A percentile compares a stretch with the other conserved stretches of the same genome.
phyloP scores from a whole-genome alignment of 2,888 invertebrate genomes.

The Lepeophtheirus nordmannii region DNA sequence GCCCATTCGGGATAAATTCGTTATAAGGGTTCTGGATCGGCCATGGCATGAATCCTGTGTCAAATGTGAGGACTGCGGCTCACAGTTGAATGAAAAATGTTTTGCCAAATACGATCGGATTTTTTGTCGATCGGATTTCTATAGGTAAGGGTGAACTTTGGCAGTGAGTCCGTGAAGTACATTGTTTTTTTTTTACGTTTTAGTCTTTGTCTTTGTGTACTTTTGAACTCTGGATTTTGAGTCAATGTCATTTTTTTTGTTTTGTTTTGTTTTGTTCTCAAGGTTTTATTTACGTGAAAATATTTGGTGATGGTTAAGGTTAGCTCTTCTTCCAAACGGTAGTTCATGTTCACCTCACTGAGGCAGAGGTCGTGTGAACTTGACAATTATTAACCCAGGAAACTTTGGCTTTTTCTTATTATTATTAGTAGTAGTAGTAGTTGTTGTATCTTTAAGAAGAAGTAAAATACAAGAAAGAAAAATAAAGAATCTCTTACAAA shows the following conservation, averaged over 20 bases:
- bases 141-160: slow-evolving; percentile 53
- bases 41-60: slow-evolving; percentile 97
- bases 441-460: not conserved
- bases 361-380: not conserved
- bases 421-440: not conserved
- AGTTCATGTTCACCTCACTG: too few species aligned
- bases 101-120: slow-evolving; percentile 92
- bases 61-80: slow-evolving; percentile 87
- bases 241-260: too few species aligned
- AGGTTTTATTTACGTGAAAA: too few species aligned
- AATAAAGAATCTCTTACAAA: not conserved
- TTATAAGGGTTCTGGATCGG: slow-evolving; percentile 89
- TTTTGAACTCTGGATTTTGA: too few species aligned
- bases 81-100: slow-evolving; percentile 68
- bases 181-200: too few species aligned
- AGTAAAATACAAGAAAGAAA: too few species aligned
- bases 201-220: too few species aligned
- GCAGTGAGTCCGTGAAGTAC: too few species aligned
- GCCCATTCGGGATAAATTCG: slow-evolving; percentile 96
- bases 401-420: not conserved
- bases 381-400: slow-evolving; percentile 2
- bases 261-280: too few species aligned
- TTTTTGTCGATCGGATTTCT: slow-evolving; percentile 93
- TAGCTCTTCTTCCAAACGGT: too few species aligned
- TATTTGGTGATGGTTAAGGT: too few species aligned